These are phyloP conservation scores for Lasioglossum leucozonium DNA, from an alignment of 2,888 invertebrate species.

Conservation along the genomic window DNA sequence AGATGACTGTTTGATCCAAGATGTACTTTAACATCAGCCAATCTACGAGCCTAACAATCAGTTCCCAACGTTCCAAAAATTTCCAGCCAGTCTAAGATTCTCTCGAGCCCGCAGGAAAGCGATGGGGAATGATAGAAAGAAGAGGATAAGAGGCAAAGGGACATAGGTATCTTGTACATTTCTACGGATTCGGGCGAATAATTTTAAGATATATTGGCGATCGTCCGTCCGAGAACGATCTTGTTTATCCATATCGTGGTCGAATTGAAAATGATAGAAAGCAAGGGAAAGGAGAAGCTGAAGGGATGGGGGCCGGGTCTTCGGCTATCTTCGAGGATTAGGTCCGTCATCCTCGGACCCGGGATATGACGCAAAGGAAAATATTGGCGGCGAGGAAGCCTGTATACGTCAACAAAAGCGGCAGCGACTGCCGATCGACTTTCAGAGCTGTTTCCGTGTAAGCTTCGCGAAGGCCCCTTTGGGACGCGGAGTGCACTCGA, in stretches of 20 bases:
- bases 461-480: constrained; percentile 57
- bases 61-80: neutral
- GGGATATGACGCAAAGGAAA: constrained; percentile 48
- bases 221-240: constrained; percentile 36
- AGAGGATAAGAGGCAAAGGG: neutral
- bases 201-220: constrained; percentile 44
- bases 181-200: constrained; percentile 28
- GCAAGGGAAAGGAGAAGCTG: constrained; percentile 15
- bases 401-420: constrained; percentile 61
- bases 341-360: constrained; percentile 26
- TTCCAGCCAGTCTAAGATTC: neutral
- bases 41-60: neutral
- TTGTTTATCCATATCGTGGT: constrained; percentile 52
- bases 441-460: constrained; percentile 62
- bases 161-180: too few species aligned
- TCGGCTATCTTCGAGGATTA: constrained; percentile 54
- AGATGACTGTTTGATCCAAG: neutral
- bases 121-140: neutral
- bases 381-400: constrained; percentile 52
- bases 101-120: constrained; percentile 19
- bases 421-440: constrained; percentile 62
- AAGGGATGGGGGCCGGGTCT: neutral
- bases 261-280: constrained; percentile 60
- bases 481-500: constrained; percentile 61
- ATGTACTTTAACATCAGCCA: neutral